Evolutionary conservation across 53 echinoderm and acorn worm species (phyloP), one percentile per base, ranked within the genome.

Genomic region (Echinarachnius parma): DNA sequence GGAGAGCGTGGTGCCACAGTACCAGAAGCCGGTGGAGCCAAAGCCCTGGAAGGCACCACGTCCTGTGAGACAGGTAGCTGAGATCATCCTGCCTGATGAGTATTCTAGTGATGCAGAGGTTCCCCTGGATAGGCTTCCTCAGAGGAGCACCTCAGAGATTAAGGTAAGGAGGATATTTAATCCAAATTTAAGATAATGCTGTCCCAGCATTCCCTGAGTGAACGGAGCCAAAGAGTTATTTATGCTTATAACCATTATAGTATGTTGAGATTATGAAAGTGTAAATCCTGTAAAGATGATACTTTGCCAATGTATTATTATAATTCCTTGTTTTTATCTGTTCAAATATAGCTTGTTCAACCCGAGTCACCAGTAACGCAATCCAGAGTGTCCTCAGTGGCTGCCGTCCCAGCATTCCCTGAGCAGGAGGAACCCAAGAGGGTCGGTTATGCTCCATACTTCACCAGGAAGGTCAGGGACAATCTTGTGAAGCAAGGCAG

Each of bases 391-490:
- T 32, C 19, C 9, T 52, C 68, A 10, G 53, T 52, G 5, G 23
- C 49, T 13, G 53, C 68, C 32, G 18, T 65, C 16, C 65, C 47
- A 28, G 25, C 48, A 14, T 65, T 65, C 65, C 57, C 74, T 4
- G 77, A 70, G 8, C 86, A 80, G 31, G 48, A 77, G 49, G 44
- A 55, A 2, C 81, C 77, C 19, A 63, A 86, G 50, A 48, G 75
- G 56, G 66, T 67, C 52, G 66, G 76, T 8, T 81, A 66, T 78
- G 78, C 93, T 54, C 50, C 93, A 9, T 94, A 90, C 84, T 94
- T 94, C 82, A 81, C 94, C 33, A 65, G 87, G 55, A 77, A 80
- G 67, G 84, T 84, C 28, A 56, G 81, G 22, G 93, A 89, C 79
- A 55, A 77, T 31, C 71, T 58, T 5, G 77, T 87, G 33, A 87